Base-by-base conservation (phyloP, 2,797 vertebrate species). In the Morelia viridis region DNA sequence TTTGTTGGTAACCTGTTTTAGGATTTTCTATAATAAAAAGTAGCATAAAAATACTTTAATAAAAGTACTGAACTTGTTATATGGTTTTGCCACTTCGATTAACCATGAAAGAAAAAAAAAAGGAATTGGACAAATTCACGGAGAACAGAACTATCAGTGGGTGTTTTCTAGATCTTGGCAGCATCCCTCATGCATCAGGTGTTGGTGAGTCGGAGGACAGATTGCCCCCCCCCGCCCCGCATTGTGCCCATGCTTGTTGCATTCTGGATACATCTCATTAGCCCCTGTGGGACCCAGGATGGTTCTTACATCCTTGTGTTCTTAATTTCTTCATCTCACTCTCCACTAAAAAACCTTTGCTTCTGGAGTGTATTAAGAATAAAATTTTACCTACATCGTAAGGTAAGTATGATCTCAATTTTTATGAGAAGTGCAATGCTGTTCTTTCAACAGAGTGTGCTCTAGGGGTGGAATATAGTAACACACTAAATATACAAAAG, bases 401-500 rank as follows among this genome's bases (percentile, higher is more conserved):
- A 35, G 50, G 46, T 7, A 6, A 26, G 19, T 4, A 5, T 60
- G 41, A 26, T 65, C 62, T 31, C 56, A n/a, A 35, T 53, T 60
- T 57, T 41, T 15, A 53, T 46, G 87, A 17, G n/a, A 57, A 89
- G 57, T 22, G 46, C 17, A n/a, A 13, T n/a, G 53, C 56, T 28
- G 2, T 50, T 85, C 26, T 46, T 92, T 53, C 61, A 46, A 24
- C 50, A 31, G 71, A 84, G 84, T 22, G 31, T 86, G 60, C 61
- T 89, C 35, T 11, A 2, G 28, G 50, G 19, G 12, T 60, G 64
- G 28, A 71, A 89, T 19, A 17, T 26, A 71, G 26, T 10, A 17
- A 85, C 26, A 90, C n/a, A 88, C 89, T 93, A 61, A 95, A 26
- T 61, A 68, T 12, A 12, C 93, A 95, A 93, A 95, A 93, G 46